phyloP scores from a whole-genome alignment of 2,113 vertebrate genomes.

The Tragelaphus buxtoni region DNA sequence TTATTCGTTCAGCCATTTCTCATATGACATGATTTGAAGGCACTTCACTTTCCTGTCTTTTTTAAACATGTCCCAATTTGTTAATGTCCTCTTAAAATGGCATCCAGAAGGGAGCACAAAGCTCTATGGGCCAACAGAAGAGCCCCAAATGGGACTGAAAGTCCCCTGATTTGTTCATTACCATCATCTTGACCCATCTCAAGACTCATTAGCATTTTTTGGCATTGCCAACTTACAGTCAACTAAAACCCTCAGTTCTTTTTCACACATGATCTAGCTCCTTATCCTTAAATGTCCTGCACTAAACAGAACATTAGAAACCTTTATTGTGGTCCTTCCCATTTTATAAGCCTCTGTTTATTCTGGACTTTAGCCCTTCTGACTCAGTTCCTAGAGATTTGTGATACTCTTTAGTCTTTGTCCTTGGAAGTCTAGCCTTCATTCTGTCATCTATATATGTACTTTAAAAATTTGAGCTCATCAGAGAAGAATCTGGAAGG shows the following conservation, averaged over 20 bases:
- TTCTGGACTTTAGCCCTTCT: conserved; percentile 38
- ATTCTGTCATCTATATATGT: neutral
- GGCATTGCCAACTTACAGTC: neutral
- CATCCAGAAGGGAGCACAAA: neutral
- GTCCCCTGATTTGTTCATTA: neutral
- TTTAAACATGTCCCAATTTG: conserved; percentile 6
- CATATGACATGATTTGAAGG: neutral
- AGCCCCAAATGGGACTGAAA: neutral
- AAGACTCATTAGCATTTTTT: neutral
- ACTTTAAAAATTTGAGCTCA: conserved; percentile 34
- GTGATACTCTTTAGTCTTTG: conserved; percentile 52
- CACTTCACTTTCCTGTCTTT: conserved; percentile 27
- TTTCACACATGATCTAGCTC: neutral
- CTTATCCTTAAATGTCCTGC: neutral
- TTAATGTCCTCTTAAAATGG: neutral
- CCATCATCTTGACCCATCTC: neutral
- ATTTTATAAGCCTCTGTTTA: neutral
- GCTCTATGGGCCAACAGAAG: neutral
- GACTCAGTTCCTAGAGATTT: conserved; percentile 32
- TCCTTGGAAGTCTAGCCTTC: conserved; percentile 30
- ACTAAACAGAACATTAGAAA: neutral
- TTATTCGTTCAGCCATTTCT: conserved; percentile 9
- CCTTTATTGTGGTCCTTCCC: conserved; percentile 64
- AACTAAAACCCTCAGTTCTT: neutral
- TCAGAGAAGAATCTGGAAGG: conserved; percentile 12